Conservation (phyloP, 2,797 vertebrate species). For the Falco columbarius region DNA sequence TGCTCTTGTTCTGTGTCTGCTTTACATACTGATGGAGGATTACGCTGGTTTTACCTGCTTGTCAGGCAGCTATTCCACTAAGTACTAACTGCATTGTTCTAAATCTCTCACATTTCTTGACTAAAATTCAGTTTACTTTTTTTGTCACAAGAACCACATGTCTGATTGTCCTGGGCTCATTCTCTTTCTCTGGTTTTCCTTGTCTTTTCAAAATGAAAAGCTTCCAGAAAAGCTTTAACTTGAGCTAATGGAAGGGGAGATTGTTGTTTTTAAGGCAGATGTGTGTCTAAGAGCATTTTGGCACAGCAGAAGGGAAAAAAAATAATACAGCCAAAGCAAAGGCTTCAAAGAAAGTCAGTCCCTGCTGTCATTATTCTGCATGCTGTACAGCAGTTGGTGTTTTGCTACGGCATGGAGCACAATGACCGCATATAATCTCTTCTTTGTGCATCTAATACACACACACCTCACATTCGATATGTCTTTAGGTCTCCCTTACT, state of each 20-base stretch:
- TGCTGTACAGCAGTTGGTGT: not conserved
- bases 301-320: constrained; percentile 21
- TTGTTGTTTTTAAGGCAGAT: constrained; percentile 51
- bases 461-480: not conserved
- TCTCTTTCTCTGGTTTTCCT: constrained; percentile 30
- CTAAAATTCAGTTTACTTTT: constrained; percentile 64
- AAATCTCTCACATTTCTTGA: constrained; percentile 70
- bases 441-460: not conserved
- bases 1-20: constrained; percentile 60
- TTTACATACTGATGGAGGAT: constrained; percentile 74
- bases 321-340: not conserved
- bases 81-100: constrained; percentile 77
- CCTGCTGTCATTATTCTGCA: not conserved
- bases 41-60: constrained; percentile 65
- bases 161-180: constrained; percentile 44
- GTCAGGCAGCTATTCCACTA: constrained; percentile 81
- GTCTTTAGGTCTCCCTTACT: not conserved
- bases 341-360: constrained; percentile 13
- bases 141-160: constrained; percentile 46
- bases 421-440: not conserved
- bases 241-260: constrained; percentile 51
- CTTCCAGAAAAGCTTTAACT: constrained; percentile 43
- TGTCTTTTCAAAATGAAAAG: constrained; percentile 57
- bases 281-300: constrained; percentile 58
- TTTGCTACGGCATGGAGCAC: not conserved